Conservation (phyloP, 1,140 invertebrate genomes). For the Tetramorium parvispinum region DNA sequence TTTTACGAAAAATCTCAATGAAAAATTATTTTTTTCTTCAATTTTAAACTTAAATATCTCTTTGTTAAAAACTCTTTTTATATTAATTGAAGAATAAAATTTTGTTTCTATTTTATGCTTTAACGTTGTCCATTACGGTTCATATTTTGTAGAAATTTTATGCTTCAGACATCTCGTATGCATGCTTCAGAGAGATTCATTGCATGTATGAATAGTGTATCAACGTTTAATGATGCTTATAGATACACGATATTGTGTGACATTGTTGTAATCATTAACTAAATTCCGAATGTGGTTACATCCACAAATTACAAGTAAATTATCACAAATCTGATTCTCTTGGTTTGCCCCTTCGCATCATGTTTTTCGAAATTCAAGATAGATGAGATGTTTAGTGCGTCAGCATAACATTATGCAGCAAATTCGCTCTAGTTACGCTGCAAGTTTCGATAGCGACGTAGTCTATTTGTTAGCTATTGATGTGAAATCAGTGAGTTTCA, state of each 20-base stretch:
- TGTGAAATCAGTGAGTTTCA: constrained; percentile 6
- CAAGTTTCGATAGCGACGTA: constrained; percentile 17
- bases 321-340: constrained; percentile 2
- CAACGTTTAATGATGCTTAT: neutral
- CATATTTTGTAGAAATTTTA: neutral
- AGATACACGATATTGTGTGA: neutral
- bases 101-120: neutral
- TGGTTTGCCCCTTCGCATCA: neutral
- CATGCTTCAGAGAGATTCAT: neutral
- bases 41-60: neutral
- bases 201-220: neutral
- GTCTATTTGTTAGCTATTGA: constrained; percentile 44
- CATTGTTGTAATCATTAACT: constrained; percentile 7
- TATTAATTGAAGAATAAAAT: neutral
- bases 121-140: neutral
- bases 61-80: neutral
- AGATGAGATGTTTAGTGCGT: constrained; percentile 21
- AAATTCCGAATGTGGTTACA: neutral
- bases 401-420: constrained; percentile 31
- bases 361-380: constrained; percentile 9
- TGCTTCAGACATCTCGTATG: neutral
- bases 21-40: neutral
- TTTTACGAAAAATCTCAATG: neutral
- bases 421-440: constrained; percentile 26
- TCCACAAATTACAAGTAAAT: constrained; percentile 12